phyloP scores from a whole-genome alignment of 2,888 invertebrate genomes.

The Agrochola macilenta region DNA sequence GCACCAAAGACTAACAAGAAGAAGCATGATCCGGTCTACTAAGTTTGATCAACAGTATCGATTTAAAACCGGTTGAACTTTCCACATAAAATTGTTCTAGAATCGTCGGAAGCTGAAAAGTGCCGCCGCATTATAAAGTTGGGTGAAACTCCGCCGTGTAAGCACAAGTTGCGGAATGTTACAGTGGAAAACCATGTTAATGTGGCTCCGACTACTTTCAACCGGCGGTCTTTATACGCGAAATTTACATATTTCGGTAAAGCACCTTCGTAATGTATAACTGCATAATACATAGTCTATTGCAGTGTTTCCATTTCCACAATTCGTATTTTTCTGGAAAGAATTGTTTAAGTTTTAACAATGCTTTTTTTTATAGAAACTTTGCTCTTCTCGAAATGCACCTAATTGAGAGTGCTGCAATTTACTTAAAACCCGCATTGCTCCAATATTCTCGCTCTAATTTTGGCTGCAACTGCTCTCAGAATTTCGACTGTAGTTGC shows the following conservation, averaged over 20 bases:
- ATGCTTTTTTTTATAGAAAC: constrained; percentile 4
- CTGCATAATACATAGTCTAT: constrained; percentile 17
- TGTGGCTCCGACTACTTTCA: constrained; percentile 22
- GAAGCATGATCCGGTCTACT: constrained; percentile 6
- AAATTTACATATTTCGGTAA: constrained; percentile 42
- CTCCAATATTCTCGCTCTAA: constrained; percentile 28
- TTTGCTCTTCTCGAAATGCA: constrained; percentile 8
- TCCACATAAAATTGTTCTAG: constrained; percentile 15
- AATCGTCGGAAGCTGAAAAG: constrained; percentile 32
- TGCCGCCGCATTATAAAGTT: constrained; percentile 36
- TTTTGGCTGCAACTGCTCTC: constrained; percentile 30
- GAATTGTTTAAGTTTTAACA: not conserved
- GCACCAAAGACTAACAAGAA: constrained; percentile 22
- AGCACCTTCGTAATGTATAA: constrained; percentile 24
- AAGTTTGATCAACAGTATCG: constrained; percentile 47
- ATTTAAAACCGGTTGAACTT: constrained; percentile 30
- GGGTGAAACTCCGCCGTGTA: constrained; percentile 10
- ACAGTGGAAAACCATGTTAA: constrained; percentile 38
- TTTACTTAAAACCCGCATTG: constrained; percentile 35
- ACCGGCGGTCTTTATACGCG: constrained; percentile 15
- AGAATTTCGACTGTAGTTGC: constrained; percentile 6
- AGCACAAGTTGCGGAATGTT: constrained; percentile 31
- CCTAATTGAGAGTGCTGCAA: constrained; percentile 26
- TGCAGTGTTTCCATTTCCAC: not conserved
- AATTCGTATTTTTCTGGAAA: constrained; percentile 6